Base-by-base conservation (phyloP, 2,888 invertebrate genomes). In the Timandra comae region DNA sequence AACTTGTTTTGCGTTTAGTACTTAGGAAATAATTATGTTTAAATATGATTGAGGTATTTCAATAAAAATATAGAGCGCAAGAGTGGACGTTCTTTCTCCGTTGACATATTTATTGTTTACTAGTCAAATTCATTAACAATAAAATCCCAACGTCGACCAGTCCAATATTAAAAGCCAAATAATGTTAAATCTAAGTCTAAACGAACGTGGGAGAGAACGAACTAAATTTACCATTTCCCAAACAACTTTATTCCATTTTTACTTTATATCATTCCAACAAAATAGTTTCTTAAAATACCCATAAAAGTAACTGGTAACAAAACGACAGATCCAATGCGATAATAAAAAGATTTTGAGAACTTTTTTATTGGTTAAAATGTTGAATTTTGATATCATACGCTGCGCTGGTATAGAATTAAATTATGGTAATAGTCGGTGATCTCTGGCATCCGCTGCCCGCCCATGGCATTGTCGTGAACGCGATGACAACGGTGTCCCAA, bases 391-490 rank as follows among this genome's bases (percentile, higher is more conserved):
- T 56, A 56, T 56, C 44, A 46, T 50, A 46, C 30, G 40, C 46
- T 24, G 10, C 5, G 9, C 11, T 50, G 49, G 49, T 49, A 53
- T 52, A 44, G 55, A 56, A 56, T 56, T 57, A 63, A 64, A 69
- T 60, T 72, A 75, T 74, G 73, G 56, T 74, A 76, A 78, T 77
- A 52, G 37, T 46, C 30, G 43, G 49, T 54, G 57, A 63, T 67
- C 53, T 48, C 51, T 35, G 38, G 49, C 71, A 74, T 75, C 77
- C 78, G 73, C 68, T 57, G 52, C 61, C 59, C 59, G 56, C 54
- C 56, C 55, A 42, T 33, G 44, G 48, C 60, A 71, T 70, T 69
- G 72, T 65, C 48, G 54, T 33, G 46, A 33, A 33, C 3, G 35
- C 40, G 47, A 45, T 58, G 63, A 70, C 69, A 63, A 51, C 43